These are phyloP conservation scores for Phoeniculus purpureus DNA, from an alignment of 2,797 vertebrate genomes.

Conservation along the genomic window DNA sequence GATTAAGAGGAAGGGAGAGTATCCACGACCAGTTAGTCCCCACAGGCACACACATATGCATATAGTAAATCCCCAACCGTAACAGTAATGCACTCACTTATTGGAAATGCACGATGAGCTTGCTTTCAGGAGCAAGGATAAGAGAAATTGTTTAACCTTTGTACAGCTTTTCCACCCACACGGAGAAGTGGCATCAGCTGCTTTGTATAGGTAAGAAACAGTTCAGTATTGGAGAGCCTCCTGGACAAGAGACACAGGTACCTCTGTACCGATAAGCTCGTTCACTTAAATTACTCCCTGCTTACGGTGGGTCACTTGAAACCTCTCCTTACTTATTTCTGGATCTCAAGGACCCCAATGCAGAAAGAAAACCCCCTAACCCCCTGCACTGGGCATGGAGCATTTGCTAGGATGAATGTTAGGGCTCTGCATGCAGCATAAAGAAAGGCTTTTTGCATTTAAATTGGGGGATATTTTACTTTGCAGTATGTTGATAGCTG, in stretches of 20 bases:
- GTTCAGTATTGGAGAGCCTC: slow-evolving; percentile 61
- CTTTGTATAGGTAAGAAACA: slow-evolving; percentile 58
- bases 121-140: slow-evolving; percentile 49
- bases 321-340: not conserved
- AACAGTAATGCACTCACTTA: slow-evolving; percentile 42
- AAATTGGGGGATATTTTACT: not conserved
- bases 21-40: slow-evolving; percentile 34
- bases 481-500: not conserved
- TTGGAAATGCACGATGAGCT: slow-evolving; percentile 52
- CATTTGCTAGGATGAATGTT: not conserved
- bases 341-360: not conserved
- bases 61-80: slow-evolving; percentile 51
- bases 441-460: not conserved
- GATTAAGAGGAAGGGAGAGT: slow-evolving; percentile 10
- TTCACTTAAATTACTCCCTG: not conserved
- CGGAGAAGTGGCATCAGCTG: slow-evolving; percentile 54
- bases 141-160: slow-evolving; percentile 67
- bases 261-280: not conserved
- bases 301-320: not conserved
- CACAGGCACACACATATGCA: not conserved
- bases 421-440: not conserved
- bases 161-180: slow-evolving; percentile 56
- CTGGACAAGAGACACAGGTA: slow-evolving; percentile 9
- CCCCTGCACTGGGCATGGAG: not conserved
- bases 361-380: not conserved